Evolutionary conservation across 2,797 vertebrate genomes (phyloP), one percentile per base, ranked within the genome.

Genomic region (Ctenosaura bakeri): DNA sequence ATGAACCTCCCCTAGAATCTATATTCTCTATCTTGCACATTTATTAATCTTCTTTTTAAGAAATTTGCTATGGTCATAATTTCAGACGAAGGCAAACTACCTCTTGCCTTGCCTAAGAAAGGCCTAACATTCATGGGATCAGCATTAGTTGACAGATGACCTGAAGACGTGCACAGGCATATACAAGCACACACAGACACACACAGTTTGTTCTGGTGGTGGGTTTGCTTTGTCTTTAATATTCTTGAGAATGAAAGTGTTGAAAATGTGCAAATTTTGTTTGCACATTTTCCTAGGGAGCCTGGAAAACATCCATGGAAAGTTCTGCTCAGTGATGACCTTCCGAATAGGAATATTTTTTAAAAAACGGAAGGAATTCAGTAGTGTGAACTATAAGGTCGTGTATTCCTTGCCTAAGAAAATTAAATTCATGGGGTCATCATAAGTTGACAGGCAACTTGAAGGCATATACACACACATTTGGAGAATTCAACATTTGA

Each of bases 261-360:
- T 52, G 5, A 42, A 78, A 89, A 78, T 24, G 35, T 54, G 24
- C n/a, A 69, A 66, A 59, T 20, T 69, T 14, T 78, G 59, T 35
- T 78, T 32, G 32, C 38, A 66, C 77, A 59, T 35, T 62, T 64
- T 50, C 24, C 10, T 74, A 59, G 6, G 38, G 50, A 69, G 24
- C 69, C 52, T 88, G 88, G 22, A 79, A 79, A 88, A 82, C 81
- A 66, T 88, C 42, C 87, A 73, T 35, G n/a, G 38, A 64, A 84
- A 77, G 22, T 26, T 64, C 42, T 89, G 38, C 80, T 64, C 12
- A 42, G 6, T 62, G 42, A 83, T 73, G 20, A 84, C 29, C 29
- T 26, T 71, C 64, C 38, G 22, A 84, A 83, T 76, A 62, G 56
- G 38, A 77, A 8, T 89, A 76, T 62, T 14, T 62, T 22, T 62